phyloP scores from a whole-genome alignment of 1,140 invertebrate genomes.

The Drosophila suzukii region DNA sequence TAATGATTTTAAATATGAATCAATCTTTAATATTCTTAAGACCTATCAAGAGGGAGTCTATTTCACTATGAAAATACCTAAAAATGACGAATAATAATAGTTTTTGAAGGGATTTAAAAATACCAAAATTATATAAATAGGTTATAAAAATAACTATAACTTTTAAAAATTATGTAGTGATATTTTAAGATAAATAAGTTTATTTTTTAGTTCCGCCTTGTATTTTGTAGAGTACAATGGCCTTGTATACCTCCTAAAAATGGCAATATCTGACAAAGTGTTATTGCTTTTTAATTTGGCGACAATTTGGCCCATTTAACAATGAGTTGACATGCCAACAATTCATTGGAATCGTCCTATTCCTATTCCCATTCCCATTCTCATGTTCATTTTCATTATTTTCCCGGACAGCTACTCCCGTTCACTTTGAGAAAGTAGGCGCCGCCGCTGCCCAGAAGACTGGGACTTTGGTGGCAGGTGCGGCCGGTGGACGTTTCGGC shows the following conservation, averaged over 20 bases:
- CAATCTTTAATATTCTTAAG: too few relatives aligned
- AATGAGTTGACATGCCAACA: constrained; percentile 46
- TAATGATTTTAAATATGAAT: too few relatives aligned
- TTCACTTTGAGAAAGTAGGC: constrained; percentile 81
- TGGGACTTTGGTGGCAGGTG: constrained; percentile 13
- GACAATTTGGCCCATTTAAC: constrained; percentile 55
- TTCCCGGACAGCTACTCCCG: constrained; percentile 29
- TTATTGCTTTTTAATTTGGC: constrained; percentile 61
- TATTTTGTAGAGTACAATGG: neutral
- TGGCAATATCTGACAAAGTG: constrained; percentile 16
- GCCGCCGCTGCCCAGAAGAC: constrained; percentile 61
- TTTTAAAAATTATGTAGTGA: too few relatives aligned
- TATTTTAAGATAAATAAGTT: too few relatives aligned
- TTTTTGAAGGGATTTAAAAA: too few relatives aligned
- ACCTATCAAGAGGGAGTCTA: too few relatives aligned
- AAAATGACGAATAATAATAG: too few relatives aligned
- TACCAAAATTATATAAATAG: too few relatives aligned
- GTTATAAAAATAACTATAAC: too few relatives aligned
- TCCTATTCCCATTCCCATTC: neutral
- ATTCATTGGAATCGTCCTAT: neutral
- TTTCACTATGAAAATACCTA: too few relatives aligned
- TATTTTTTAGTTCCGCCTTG: too few relatives aligned
- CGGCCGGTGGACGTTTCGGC: constrained; percentile 74
- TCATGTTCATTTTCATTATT: too few relatives aligned
- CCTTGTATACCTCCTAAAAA: constrained; percentile 2